Evolutionary conservation across 2,113 vertebrate genomes (phyloP).

Genomic region (Sciurus niger): DNA sequence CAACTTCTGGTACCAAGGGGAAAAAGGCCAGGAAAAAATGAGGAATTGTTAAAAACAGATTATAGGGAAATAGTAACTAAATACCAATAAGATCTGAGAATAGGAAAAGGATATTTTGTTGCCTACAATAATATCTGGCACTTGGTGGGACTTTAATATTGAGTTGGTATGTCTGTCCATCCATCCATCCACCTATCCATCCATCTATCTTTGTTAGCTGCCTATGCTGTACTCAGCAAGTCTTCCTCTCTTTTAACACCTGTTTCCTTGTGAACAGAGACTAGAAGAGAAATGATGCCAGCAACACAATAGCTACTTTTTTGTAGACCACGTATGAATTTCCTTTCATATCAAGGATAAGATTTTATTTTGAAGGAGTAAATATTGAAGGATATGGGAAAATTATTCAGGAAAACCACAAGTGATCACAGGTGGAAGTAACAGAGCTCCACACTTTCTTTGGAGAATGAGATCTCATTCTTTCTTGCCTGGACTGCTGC

Average conservation of each 20-base stretch:
- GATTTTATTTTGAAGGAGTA: neutral
- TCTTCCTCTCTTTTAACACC: slow-evolving; percentile 7
- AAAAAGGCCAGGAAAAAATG: too few relatives aligned
- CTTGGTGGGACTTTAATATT: neutral
- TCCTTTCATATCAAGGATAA: neutral
- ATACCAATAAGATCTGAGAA: neutral
- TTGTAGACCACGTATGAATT: neutral
- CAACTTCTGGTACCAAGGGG: too few relatives aligned
- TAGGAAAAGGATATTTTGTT: neutral
- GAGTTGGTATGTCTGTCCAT: neutral
- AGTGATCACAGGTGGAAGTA: neutral
- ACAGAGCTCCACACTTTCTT: neutral
- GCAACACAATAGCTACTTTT: neutral
- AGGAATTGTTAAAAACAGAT: neutral
- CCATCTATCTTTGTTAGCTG: neutral
- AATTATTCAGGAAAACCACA: neutral
- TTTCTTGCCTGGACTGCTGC: neutral
- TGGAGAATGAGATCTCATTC: neutral
- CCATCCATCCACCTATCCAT: neutral
- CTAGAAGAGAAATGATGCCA: neutral
- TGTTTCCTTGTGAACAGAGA: neutral
- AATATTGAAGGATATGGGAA: neutral
- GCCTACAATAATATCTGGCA: neutral
- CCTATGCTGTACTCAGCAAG: neutral
- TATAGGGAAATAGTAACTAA: neutral